Evolutionary conservation across 2,888 invertebrate species (phyloP), one percentile per base, ranked within the genome.

Genomic region (Drepanosiphum platanoidis): DNA sequence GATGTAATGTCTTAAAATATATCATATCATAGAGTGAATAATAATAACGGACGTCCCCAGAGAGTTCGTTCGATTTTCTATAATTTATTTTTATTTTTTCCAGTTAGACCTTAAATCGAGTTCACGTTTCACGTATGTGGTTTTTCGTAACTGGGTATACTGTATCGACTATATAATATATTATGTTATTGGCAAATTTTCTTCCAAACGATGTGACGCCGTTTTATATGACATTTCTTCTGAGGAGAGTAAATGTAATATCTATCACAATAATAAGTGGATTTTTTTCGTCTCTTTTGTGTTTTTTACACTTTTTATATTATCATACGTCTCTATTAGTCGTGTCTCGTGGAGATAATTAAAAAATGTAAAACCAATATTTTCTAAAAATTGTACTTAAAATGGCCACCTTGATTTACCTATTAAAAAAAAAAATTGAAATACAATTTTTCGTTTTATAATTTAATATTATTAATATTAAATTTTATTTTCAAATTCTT

Each of bases 1-100:
- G 74, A 0, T 22, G 22, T 13, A 52, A 52, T 22, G 18, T 15
- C 52, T 30, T 30, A 64, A 30, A 13, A n/a, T n/a, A n/a, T n/a
- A n/a, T n/a, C n/a, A n/a, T n/a, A n/a, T n/a, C n/a, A 11, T 27
- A 30, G 11, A 13, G 30, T 30, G 9, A 61, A 77, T 13, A 27
- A 75, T n/a, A 77, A n/a, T n/a, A n/a, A n/a, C n/a, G n/a, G n/a
- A 61, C 13, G 36, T 64, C 77, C 77, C 39, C 1, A 27, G 77
- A 9, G 61, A 15, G 39, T 77, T 61, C 9, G 32, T 74, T n/a
- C n/a, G n/a, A 52, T 75, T 75, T 52, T 4, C 52, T 58, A 75
- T n/a, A n/a, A 34, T 52, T 52, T 18, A 52, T 52, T 52, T 52
- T 3, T 52, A 52, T 22, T n/a, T n/a, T n/a, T n/a, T 52, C 52